A percentile compares a stretch with the other conserved stretches of the same genome.
Evolutionary conservation across 2,113 vertebrate genomes (phyloP).

Genomic region (Gasterosteus nipponicus): DNA sequence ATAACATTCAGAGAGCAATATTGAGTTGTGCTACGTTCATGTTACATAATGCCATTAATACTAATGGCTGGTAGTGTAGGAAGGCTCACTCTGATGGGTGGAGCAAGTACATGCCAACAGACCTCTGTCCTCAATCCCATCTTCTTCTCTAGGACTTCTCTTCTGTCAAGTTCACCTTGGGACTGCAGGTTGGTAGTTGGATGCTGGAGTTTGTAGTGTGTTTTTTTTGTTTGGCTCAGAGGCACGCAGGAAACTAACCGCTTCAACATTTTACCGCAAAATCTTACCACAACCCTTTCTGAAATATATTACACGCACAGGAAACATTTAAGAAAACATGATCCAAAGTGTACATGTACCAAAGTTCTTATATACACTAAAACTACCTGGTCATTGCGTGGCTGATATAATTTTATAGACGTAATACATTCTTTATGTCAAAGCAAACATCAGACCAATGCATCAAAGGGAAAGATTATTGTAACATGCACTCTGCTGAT

Average conservation of each 20-base stretch:
- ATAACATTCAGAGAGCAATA: neutral
- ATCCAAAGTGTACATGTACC: neutral
- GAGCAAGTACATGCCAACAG: neutral
- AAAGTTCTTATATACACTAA: neutral
- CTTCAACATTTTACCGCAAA: neutral
- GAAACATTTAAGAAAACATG: neutral
- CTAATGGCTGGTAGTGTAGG: neutral
- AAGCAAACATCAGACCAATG: no score
- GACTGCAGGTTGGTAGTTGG: slow-evolving; percentile 83
- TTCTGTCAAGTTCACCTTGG: slow-evolving; percentile 78
- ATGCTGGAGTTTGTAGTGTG: slow-evolving; percentile 15
- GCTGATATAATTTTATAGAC: no score
- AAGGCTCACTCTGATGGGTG: neutral
- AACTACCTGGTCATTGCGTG: no score
- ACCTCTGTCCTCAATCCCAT: slow-evolving; percentile 26
- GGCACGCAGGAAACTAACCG: slow-evolving; percentile 44
- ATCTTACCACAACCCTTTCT: neutral
- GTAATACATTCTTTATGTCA: no score
- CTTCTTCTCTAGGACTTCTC: slow-evolving; percentile 83
- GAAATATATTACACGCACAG: neutral
- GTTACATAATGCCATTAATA: neutral
- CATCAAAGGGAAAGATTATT: no score
- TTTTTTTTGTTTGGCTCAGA: slow-evolving; percentile 33
- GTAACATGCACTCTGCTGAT: neutral
- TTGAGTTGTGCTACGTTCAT: neutral